Evolutionary conservation across 2,888 invertebrate genomes (phyloP).

Genomic region (Thecophora atra): DNA sequence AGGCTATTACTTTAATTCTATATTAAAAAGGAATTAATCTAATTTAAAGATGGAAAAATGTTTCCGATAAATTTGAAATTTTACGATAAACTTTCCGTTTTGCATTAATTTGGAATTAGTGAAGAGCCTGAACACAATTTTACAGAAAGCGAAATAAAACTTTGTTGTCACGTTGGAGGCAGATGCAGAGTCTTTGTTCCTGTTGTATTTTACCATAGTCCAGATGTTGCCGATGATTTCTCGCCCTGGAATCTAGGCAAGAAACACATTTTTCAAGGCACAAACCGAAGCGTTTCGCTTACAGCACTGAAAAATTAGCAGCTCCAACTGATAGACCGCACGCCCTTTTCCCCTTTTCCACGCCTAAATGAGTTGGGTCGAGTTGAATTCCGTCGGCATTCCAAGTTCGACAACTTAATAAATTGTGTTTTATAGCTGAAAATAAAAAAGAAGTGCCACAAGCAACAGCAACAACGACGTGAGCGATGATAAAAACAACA

Average conservation of each 20-base stretch:
- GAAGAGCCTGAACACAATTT: too few relatives aligned
- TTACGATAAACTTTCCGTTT: too few relatives aligned
- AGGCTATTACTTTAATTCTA: too few relatives aligned
- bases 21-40: too few relatives aligned
- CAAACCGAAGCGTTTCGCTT: too few relatives aligned
- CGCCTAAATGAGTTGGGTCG: neutral
- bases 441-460: slow-evolving; percentile 37
- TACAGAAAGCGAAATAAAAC: too few relatives aligned
- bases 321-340: neutral
- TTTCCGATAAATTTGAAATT: too few relatives aligned
- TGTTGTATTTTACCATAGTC: slow-evolving; percentile 57
- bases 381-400: neutral
- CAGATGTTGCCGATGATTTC: slow-evolving; percentile 63
- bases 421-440: slow-evolving; percentile 63
- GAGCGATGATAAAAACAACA: slow-evolving; percentile 1
- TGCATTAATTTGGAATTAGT: too few relatives aligned
- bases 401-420: slow-evolving; percentile 60
- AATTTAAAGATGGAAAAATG: too few relatives aligned
- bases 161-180: too few relatives aligned
- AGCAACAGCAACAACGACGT: slow-evolving; percentile 13
- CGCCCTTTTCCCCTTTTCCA: too few relatives aligned
- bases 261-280: slow-evolving; percentile 29
- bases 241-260: slow-evolving; percentile 43
- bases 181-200: too few relatives aligned
- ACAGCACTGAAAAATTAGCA: neutral